Base-by-base conservation (phyloP, 2,888 invertebrate species). In the Dorcus hopei region DNA sequence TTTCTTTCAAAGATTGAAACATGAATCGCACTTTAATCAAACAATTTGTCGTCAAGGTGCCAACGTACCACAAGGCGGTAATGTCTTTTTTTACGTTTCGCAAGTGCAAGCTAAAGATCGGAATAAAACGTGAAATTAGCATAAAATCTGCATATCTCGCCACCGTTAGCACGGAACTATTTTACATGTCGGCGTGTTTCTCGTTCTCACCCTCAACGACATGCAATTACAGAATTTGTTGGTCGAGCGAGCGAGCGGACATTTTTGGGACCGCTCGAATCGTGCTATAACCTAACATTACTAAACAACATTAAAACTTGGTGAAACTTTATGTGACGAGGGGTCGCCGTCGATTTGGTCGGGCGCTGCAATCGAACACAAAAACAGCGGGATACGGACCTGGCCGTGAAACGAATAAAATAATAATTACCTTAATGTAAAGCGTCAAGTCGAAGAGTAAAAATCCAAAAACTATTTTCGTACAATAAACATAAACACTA, bases 401-500 rank as follows among this genome's bases (percentile, higher is more conserved):
- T 33, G 26, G 26, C 6, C 14, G 41, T 41, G 41, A 5, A 41
- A 41, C 23, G 23, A 56, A 56, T 45, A 55, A 52, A 55, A 59
- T 52, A 48, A 49, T 47, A 50, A 45, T 64, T 62, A 65, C 65
- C 65, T 65, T 63, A 62, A 62, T 57, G 59, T 57, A 54, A 59
- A 61, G 54, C 57, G 54, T 58, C 59, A 62, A 59, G 62, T 64
- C 58, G 58, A 64, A 60, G 61, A 63, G 64, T 64, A 62, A 65
- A 68, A 66, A 68, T 67, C 65, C 66, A 61, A 64, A 63, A 65
- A 68, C 68, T 68, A 68, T 68, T 68, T 68, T 68, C 61, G 67
- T 66, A 66, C 66, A 63, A 64, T 54, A 67, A 68, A 67, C 64
- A 68, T 67, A 67, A 68, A 68, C 68, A 68, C 65, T 61, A 61